Conservation (phyloP, 2,888 invertebrate species). For the Trissoscelio sp. region DNA sequence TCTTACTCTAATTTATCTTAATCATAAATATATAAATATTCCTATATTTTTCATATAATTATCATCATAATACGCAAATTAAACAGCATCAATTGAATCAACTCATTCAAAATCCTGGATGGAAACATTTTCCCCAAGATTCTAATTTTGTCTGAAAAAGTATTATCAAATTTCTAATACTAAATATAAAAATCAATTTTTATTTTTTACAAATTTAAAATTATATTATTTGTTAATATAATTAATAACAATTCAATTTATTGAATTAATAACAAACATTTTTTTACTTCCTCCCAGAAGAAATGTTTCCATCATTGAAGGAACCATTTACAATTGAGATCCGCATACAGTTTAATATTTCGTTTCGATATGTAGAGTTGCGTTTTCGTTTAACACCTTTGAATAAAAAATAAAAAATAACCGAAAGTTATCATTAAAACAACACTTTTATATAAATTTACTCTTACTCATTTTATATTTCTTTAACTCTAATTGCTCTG, state of each 20-base stretch:
- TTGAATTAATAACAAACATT: too few species aligned
- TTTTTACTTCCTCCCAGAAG: neutral
- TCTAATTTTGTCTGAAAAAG: too few species aligned
- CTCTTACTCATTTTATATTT: conserved; percentile 15
- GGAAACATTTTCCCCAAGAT: conserved; percentile 28
- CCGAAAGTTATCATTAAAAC: conserved; percentile 9
- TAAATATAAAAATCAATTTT: too few species aligned
- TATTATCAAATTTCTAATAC: too few species aligned
- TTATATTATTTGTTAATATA: too few species aligned
- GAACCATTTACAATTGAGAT: conserved; percentile 35
- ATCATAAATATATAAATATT: conserved; percentile 46
- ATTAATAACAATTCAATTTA: too few species aligned
- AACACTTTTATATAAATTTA: conserved; percentile 29
- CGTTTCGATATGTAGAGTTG: conserved; percentile 37
- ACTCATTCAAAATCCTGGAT: neutral
- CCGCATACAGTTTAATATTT: conserved; percentile 8
- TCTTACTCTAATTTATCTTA: conserved; percentile 51
- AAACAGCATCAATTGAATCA: conserved; percentile 18
- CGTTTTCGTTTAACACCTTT: conserved; percentile 17
- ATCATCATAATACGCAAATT: conserved; percentile 12
- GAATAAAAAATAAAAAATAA: conserved; percentile 14
- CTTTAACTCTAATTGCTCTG: neutral
- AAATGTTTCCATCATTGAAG: conserved; percentile 20
- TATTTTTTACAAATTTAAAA: too few species aligned
- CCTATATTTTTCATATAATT: conserved; percentile 39